A percentile compares a stretch with the other conserved stretches of the same genome.
Evolutionary conservation across 2,113 vertebrate genomes (phyloP).

Genomic region (Malaclemys terrapin): DNA sequence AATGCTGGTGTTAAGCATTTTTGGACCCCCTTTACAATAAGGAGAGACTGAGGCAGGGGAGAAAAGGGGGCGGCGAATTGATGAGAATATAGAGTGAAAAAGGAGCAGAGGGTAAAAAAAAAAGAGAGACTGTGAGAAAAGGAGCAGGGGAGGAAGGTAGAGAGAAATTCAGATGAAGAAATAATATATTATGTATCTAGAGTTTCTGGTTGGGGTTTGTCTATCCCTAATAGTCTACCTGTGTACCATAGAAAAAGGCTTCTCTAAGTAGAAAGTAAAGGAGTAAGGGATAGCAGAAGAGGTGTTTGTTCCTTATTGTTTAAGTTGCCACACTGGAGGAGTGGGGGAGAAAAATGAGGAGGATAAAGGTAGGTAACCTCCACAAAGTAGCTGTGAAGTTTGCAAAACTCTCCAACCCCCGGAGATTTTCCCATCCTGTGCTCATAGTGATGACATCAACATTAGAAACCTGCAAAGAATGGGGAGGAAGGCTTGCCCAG

Average conservation of each 20-base stretch:
- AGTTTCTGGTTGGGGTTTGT: not conserved
- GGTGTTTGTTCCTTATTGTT: not conserved
- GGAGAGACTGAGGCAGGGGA: not conserved
- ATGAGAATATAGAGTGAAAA: not conserved
- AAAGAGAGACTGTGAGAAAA: not conserved
- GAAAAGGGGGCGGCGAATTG: not conserved
- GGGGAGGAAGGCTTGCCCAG: rapidly evolving
- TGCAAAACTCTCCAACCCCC: not conserved
- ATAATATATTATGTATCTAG: not conserved
- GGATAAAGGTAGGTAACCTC: not conserved
- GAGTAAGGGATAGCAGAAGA: rapidly evolving
- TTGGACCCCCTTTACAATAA: not conserved
- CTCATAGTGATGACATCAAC: rapidly evolving
- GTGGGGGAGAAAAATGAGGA: rapidly evolving
- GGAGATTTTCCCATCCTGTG: rapidly evolving
- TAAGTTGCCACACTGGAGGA: not conserved
- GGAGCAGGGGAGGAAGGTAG: not conserved
- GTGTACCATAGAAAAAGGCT: not conserved
- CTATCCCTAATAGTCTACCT: not conserved
- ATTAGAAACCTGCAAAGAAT: rapidly evolving
- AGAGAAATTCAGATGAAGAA: not conserved
- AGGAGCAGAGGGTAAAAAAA: not conserved
- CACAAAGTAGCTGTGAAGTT: rapidly evolving
- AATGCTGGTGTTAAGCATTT: not conserved
- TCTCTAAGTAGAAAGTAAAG: not conserved